Base-by-base conservation (phyloP, 2,113 vertebrate genomes). In the Elephantulus edwardii region DNA sequence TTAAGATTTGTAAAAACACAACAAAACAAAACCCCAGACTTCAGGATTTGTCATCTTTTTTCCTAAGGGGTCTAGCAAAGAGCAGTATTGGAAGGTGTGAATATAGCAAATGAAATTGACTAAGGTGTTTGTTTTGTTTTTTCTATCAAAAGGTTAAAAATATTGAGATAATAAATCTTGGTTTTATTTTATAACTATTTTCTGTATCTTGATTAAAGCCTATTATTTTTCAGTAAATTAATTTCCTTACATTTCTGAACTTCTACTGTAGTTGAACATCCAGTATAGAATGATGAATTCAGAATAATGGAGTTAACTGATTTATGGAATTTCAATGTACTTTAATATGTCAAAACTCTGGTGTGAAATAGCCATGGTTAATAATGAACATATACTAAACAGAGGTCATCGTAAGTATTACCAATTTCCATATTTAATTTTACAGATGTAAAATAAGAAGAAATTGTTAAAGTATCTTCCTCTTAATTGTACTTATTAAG, bases 301-400 rank as follows among this genome's bases (percentile, higher is more conserved):
- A n/a, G n/a, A n/a, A 79, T 83, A 90, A 80, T 28, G 78, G 24
- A 92, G 30, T 78, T 90, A 90, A 92, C 35, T 77, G 58, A 93
- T 88, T 58, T 79, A 42, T 82, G 46, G 70, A 72, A 91, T 94
- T 94, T 90, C 52, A 92, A 58, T 83, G 77, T 89, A 77, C 22
- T 88, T 86, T 75, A 93, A 90, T 90, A 90, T 60, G 74, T 42
- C 46, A 94, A 92, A 83, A 70, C 71, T 91, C 89, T 24, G 6
- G 24, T 88, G 68, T 88, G 77, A 93, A 95, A 95, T 90, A 86
- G 42, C 12, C 19, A 85, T 16, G 74, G 83, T 82, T 88, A 90
- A 94, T 81, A 44, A 85, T 28, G 66, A 92, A 28, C 7, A 44
- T 26, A 95, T 38, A 90, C 83, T 72, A 85, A 94, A 54, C 82